Evolutionary conservation across 1,140 invertebrate species (phyloP), one percentile per base, ranked within the genome.

Genomic region (Pseudachorutes palmiensis): DNA sequence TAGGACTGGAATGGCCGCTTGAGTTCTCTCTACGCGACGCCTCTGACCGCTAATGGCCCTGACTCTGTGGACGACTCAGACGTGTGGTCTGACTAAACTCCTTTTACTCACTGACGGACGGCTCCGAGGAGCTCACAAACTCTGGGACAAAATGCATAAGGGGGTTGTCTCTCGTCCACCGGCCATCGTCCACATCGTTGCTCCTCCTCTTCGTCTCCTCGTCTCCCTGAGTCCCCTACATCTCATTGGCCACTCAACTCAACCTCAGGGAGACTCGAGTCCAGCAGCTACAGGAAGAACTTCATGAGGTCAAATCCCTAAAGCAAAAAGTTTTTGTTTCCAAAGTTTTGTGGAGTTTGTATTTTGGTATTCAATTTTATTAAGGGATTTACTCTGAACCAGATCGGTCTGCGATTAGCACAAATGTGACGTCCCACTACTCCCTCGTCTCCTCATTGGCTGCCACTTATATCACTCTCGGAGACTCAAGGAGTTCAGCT

Each of bases 261-360:
- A 91, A 90, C 70, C 84, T 88, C 32, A 85, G 90, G 72, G 92
- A 95, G 75, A 82, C 89, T 65, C 89, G 91, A 75, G 83, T 94
- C 36, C 85, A 89, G 70, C 87, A 92, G 73, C 84, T 90, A 26
- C 86, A 91, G 75, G 86, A 89, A 73, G 89, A 92, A 77, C 80
- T 93, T 41, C 85, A 86, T 76, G 88, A 91, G 81, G 88, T 89
- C 75, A 45, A 45, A 45, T 64, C 51, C 51, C 62, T 64, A 45
- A 41, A 28, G 36, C 2, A 63, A 63, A 36, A 29, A 26, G n/a
- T 22, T 45, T 36, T 41, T 61, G 26, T 65, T 26, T 41, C 36
- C 30, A 36, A 26, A 59, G 16, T 31, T 58, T 36, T 61, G 29
- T 28, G 31, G 9, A 16, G 24, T 33, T 31, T 62, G 30, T 14